phyloP scores from a whole-genome alignment of 2,113 vertebrate genomes.

The Lophura nycthemera region DNA sequence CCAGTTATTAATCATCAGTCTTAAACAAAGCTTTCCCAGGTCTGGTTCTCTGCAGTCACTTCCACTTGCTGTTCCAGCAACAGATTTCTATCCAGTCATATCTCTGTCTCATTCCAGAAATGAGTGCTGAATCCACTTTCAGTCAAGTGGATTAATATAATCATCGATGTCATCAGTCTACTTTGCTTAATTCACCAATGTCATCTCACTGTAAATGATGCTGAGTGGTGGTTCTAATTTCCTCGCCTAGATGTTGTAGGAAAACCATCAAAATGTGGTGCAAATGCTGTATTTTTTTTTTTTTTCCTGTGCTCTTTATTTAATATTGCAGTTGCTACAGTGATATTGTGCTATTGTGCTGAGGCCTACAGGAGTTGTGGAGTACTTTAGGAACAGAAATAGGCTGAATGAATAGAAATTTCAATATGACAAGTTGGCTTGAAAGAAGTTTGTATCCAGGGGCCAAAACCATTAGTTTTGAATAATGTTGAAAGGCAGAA shows the following conservation, averaged over 20 bases:
- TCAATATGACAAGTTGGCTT: not conserved
- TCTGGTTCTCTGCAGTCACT: not conserved
- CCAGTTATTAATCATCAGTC: not conserved
- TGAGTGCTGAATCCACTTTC: constrained; percentile 13
- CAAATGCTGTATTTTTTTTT: not conserved
- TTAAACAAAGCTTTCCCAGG: not conserved
- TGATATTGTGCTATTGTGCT: accelerated
- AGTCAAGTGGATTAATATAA: constrained; percentile 48
- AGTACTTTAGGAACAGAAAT: not conserved
- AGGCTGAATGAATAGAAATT: not conserved
- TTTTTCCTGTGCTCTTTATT: not conserved
- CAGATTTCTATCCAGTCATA: constrained; percentile 31
- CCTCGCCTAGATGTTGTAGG: not conserved
- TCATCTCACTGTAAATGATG: not conserved
- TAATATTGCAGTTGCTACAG: not conserved
- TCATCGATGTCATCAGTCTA: constrained; percentile 14
- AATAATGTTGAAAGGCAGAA: not conserved
- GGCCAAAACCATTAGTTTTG: not conserved
- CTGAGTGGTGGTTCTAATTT: not conserved
- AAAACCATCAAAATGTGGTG: not conserved
- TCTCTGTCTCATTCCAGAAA: constrained; percentile 28
- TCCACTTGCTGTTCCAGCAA: not conserved
- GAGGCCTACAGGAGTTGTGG: not conserved
- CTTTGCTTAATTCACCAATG: constrained; percentile 16
- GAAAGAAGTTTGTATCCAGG: not conserved